A percentile compares a stretch with the other conserved stretches of the same genome.
phyloP scores from a whole-genome alignment of 2,888 invertebrate species.

The Mycalesis mineus region DNA sequence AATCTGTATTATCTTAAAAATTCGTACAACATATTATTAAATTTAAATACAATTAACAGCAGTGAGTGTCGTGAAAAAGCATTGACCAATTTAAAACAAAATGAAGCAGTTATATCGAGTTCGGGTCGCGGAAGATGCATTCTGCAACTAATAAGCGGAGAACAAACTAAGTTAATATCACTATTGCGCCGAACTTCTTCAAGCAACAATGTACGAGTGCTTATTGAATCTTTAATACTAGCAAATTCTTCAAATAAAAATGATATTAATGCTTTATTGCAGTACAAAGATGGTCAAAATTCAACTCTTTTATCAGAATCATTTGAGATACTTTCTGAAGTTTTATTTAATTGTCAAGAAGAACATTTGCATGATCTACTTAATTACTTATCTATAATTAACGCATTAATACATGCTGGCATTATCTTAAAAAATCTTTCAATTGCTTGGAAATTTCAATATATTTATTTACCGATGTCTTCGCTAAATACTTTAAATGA shows the following conservation, averaged over 20 bases:
- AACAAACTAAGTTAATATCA: constrained; percentile 42
- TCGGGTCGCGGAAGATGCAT: constrained; percentile 50
- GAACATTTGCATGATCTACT: constrained; percentile 57
- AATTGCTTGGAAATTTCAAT: constrained; percentile 67
- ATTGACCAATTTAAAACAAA: constrained; percentile 41
- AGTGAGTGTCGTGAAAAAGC: constrained; percentile 43
- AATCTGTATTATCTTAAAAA: constrained; percentile 65
- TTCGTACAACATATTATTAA: constrained; percentile 49
- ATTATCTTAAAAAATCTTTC: constrained; percentile 61
- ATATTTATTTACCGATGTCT: constrained; percentile 64
- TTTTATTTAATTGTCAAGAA: constrained; percentile 53
- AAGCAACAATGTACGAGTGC: constrained; percentile 47
- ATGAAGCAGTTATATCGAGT: constrained; percentile 40
- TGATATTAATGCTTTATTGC: constrained; percentile 38
- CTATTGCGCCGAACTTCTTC: constrained; percentile 55
- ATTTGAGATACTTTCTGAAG: constrained; percentile 52
- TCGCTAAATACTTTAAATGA: constrained; percentile 57
- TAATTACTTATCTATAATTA: constrained; percentile 49
- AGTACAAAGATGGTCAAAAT: constrained; percentile 56
- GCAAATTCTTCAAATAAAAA: constrained; percentile 33
- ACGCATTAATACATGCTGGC: constrained; percentile 54
- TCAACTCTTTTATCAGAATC: constrained; percentile 48
- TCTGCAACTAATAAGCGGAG: constrained; percentile 44
- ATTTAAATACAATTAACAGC: constrained; percentile 52
- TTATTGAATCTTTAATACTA: constrained; percentile 54